Conservation (phyloP, 2,888 invertebrate genomes). For the Caenorhabditis becei region DNA sequence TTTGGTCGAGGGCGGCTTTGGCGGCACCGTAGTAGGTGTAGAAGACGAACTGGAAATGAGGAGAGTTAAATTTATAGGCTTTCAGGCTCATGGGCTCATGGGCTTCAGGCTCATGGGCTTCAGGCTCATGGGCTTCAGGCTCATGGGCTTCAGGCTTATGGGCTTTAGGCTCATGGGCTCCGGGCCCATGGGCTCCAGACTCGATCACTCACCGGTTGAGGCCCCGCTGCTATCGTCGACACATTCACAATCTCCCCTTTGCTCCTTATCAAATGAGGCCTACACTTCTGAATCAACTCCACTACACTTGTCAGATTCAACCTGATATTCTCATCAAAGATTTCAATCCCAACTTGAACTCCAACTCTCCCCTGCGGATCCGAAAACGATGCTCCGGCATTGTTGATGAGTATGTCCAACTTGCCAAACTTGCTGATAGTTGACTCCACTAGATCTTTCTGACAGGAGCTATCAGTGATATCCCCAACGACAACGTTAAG, state of each 20-base stretch:
- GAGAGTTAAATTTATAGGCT: too few relatives aligned
- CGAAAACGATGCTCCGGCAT: constrained; percentile 21
- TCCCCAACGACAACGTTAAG: constrained; percentile 18
- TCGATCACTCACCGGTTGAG: constrained; percentile 26
- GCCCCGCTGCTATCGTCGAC: constrained; percentile 20
- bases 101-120: too few relatives aligned
- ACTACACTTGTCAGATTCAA: constrained; percentile 39
- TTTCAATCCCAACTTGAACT: constrained; percentile 10
- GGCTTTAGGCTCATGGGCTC: too few relatives aligned
- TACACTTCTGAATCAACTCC: constrained; percentile 9
- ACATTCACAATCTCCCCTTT: constrained; percentile 56
- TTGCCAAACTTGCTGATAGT: constrained; percentile 32
- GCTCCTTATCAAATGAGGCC: constrained; percentile 13
- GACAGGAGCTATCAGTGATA: constrained; percentile 6
- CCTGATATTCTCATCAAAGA: constrained; percentile 13
- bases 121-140: too few relatives aligned
- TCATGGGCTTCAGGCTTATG: too few relatives aligned
- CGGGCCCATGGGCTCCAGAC: too few relatives aligned
- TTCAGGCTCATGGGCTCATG: too few relatives aligned
- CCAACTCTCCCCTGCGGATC: constrained; percentile 17
- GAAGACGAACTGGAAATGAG: constrained; percentile 5
- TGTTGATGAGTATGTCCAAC: constrained; percentile 35
- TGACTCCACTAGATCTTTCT: constrained; percentile 20
- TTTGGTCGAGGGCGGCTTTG: constrained; percentile 34
- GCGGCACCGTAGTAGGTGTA: constrained; percentile 36